Conservation (phyloP, 2,888 invertebrate species). For the Sericinus montela region DNA sequence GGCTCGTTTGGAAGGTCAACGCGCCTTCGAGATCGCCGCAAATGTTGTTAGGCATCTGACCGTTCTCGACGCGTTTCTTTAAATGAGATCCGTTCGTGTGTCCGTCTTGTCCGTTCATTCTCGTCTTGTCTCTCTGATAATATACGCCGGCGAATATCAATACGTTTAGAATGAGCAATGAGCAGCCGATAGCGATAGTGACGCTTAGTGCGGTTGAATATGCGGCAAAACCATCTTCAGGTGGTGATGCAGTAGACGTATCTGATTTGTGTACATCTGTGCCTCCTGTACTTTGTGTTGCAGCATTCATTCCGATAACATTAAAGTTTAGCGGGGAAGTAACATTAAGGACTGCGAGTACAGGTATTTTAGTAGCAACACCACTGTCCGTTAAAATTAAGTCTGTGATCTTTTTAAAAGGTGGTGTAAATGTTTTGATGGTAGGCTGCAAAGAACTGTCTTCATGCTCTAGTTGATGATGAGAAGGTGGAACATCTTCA, state of each 20-base stretch:
- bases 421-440: slow-evolving; percentile 76
- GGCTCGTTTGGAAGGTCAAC: slow-evolving; percentile 69
- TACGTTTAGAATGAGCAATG: slow-evolving; percentile 93
- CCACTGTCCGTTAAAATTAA: slow-evolving; percentile 61
- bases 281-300: slow-evolving; percentile 57
- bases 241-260: slow-evolving; percentile 75
- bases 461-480: slow-evolving; percentile 90
- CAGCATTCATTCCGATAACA: slow-evolving; percentile 56
- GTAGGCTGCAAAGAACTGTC: slow-evolving; percentile 79
- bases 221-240: slow-evolving; percentile 93
- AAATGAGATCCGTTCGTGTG: slow-evolving; percentile 74
- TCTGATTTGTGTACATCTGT: slow-evolving; percentile 63
- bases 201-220: slow-evolving; percentile 95
- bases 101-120: slow-evolving; percentile 81
- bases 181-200: slow-evolving; percentile 96
- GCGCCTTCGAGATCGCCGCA: slow-evolving; percentile 89
- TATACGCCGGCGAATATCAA: slow-evolving; percentile 96
- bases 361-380: slow-evolving; percentile 59
- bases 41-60: slow-evolving; percentile 93
- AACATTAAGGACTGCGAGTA: slow-evolving; percentile 59
- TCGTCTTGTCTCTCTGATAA: slow-evolving; percentile 92
- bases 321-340: slow-evolving; percentile 67
- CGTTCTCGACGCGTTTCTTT: slow-evolving; percentile 89
- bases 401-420: slow-evolving; percentile 78
- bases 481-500: slow-evolving; percentile 90